Evolutionary conservation across 23 tunicate genomes (phyloP).

Genomic region (Clavelina lepadiformis): DNA sequence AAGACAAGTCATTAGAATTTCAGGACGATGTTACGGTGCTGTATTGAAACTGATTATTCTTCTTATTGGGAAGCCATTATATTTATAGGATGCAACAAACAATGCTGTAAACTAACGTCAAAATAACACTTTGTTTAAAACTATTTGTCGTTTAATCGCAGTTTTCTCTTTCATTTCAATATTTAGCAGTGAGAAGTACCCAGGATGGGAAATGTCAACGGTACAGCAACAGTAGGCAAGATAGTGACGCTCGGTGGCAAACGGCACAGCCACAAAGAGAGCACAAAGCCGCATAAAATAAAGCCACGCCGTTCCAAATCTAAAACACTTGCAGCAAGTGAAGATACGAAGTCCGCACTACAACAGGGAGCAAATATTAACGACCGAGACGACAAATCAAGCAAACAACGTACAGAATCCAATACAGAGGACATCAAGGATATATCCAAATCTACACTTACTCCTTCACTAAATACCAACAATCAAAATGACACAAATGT

Average conservation of each 20-base stretch:
- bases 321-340: not conserved
- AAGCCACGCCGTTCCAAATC: not conserved
- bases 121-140: no score
- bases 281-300: not conserved
- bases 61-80: no score
- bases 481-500: no score
- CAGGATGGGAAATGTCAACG: not conserved
- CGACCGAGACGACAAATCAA: not conserved
- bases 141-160: no score
- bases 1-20: no score
- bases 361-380: not conserved
- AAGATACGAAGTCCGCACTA: not conserved
- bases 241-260: not conserved
- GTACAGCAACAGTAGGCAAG: not conserved
- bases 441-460: no score
- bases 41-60: no score
- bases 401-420: not conserved
- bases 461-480: no score
- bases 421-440: not conserved
- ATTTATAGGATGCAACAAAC: no score
- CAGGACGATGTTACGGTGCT: no score
- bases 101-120: no score
- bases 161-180: no score
- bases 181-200: not conserved
- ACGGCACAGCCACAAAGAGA: not conserved